Percentiles rank a stretch among this genome's conserved stretches.
phyloP scores from a whole-genome alignment of 2,888 invertebrate species.

The Colletes collaris region DNA sequence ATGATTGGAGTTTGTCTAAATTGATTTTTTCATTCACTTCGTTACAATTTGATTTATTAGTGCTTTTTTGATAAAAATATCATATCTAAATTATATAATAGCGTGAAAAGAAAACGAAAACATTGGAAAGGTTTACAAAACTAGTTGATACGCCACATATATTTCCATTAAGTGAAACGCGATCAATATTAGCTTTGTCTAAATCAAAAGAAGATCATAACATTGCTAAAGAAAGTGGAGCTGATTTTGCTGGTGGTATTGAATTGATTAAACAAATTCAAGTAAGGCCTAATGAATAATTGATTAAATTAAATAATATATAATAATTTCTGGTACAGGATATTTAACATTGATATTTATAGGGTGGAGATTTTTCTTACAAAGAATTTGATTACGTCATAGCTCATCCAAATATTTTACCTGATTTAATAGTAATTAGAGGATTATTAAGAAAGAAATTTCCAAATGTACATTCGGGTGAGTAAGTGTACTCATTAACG shows the following conservation, averaged over 20 bases:
- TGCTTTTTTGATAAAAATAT: not conserved
- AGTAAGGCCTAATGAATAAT: constrained; percentile 79
- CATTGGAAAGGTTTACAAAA: constrained; percentile 88
- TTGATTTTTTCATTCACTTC: too few species aligned
- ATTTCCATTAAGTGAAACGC: constrained; percentile 88
- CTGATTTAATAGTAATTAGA: constrained; percentile 89
- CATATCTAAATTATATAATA: constrained; percentile 31
- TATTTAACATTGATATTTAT: constrained; percentile 57
- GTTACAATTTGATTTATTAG: not conserved
- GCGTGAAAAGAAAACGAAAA: constrained; percentile 85
- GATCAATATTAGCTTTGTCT: constrained; percentile 90
- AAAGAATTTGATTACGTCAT: constrained; percentile 90
- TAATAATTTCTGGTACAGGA: constrained; percentile 2
- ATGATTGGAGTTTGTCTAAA: too few species aligned
- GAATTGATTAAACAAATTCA: constrained; percentile 91
- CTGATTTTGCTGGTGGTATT: constrained; percentile 88
- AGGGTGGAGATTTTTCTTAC: constrained; percentile 88
- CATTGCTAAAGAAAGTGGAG: constrained; percentile 88
- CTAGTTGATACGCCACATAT: constrained; percentile 88
- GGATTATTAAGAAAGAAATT: constrained; percentile 91
- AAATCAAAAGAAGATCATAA: constrained; percentile 87
- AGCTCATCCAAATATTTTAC: constrained; percentile 91
- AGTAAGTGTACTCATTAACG: constrained; percentile 3
- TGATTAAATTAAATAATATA: constrained; percentile 3
- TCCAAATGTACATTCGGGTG: constrained; percentile 85